Base-by-base conservation (phyloP, 1,140 invertebrate genomes). In the Diprion similis region DNA sequence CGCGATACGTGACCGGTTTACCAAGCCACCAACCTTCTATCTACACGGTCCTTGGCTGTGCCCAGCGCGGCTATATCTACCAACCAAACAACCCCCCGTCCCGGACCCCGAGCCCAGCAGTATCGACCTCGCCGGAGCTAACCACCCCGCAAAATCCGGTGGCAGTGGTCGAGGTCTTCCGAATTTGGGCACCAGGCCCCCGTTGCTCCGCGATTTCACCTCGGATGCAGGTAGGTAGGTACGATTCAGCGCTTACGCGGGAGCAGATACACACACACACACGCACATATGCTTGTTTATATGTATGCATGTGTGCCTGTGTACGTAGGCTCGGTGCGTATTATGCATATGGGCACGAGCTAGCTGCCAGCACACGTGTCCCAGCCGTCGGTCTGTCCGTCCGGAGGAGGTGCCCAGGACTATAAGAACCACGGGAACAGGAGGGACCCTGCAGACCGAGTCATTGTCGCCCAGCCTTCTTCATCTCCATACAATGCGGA, bases 1-100 rank as follows among this genome's bases (percentile, higher is more conserved):
- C 78, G 83, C 81, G 85, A 81, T 87, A 88, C 86, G 87, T 87
- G 87, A 88, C 86, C 84, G 82, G 86, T 86, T 87, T 88, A 84
- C 85, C 82, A 86, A 88, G 86, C 81, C 76, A 77, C 81, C 81
- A 79, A 81, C 74, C 13, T 47, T 68, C 66, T 47, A 47, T 51
- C 66, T 75, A 69, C 46, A 59, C 51, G 15, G 46, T 72, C 51
- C 46, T 72, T 59, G 51, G 70, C 71, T 76, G 71, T 71, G 67
- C 64, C 74, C 66, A 72, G 59, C 66, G 73, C 78, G 79, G 77
- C 77, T 45, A 68, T 68, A 68, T 74, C 77, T 80, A 78, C 79
- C 76, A 66, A 77, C 77, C 77, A 82, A 81, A 80, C 77, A 82
- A 82, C 78, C 78, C 81, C 76, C 72, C 45, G 73, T 15, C 51